These are phyloP conservation scores for Hemichromis elongatus DNA, from an alignment of 2,113 vertebrate species.

Conservation along the genomic window DNA sequence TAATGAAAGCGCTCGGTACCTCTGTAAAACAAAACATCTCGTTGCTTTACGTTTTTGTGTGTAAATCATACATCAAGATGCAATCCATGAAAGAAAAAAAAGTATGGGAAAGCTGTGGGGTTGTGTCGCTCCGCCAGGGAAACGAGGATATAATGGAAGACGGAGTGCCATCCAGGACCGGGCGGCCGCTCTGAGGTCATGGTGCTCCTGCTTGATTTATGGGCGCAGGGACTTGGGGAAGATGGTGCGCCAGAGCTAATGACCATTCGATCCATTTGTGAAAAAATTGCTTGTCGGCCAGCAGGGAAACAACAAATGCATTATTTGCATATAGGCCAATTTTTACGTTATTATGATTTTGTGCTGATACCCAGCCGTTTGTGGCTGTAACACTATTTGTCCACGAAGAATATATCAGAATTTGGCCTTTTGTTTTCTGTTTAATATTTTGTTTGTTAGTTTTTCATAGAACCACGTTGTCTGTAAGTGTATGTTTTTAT, in stretches of 20 bases:
- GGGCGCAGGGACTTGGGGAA: slow-evolving; percentile 72
- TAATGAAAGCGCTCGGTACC: background rate
- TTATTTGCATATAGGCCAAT: slow-evolving; percentile 31
- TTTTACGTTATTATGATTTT: slow-evolving; percentile 24
- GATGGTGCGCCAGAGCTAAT: slow-evolving; percentile 73
- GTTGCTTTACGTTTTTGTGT: slow-evolving; percentile 22
- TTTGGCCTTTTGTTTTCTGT: background rate
- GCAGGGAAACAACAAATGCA: slow-evolving; percentile 46
- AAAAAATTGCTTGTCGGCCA: slow-evolving; percentile 43
- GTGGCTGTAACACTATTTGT: background rate
- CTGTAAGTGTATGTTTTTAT: background rate
- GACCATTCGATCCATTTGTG: slow-evolving; percentile 73
- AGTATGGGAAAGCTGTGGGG: slow-evolving; percentile 43
- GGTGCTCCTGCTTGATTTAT: slow-evolving; percentile 73
- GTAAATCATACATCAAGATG: slow-evolving; percentile 60
- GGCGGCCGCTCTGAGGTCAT: slow-evolving; percentile 75
- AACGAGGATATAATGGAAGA: slow-evolving; percentile 73
- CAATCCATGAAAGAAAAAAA: slow-evolving; percentile 19
- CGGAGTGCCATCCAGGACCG: slow-evolving; percentile 68
- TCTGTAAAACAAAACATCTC: slow-evolving; percentile 39
- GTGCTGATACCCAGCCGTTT: background rate
- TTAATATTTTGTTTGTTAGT: background rate
- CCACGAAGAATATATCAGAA: background rate
- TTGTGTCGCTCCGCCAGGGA: slow-evolving; percentile 65
- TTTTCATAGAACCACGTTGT: background rate